Conservation (phyloP, 2,888 invertebrate genomes). For the Machimus rusticus region DNA sequence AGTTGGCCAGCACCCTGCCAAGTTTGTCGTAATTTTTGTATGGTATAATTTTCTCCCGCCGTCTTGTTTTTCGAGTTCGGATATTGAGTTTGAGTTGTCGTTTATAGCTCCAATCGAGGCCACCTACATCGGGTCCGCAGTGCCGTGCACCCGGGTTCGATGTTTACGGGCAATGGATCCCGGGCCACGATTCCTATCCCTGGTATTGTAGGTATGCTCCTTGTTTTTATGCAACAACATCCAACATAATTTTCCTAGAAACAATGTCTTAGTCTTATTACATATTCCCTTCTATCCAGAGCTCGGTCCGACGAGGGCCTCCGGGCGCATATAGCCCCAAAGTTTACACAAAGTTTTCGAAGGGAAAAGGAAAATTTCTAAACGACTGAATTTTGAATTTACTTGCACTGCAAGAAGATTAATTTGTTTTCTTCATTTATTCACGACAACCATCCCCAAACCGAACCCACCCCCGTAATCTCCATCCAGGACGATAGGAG, state of each 20-base stretch:
- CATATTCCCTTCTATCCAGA: neutral
- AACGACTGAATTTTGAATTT: constrained; percentile 25
- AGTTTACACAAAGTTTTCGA: neutral
- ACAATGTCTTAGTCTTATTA: neutral
- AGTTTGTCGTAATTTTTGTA: neutral
- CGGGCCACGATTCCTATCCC: neutral
- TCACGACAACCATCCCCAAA: neutral
- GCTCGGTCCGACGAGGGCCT: neutral
- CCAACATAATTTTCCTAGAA: neutral
- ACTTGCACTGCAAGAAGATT: constrained; percentile 18
- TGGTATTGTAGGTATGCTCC: neutral
- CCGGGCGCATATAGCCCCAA: neutral
- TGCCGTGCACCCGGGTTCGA: neutral
- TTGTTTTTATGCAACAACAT: neutral
- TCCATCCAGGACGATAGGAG: neutral
- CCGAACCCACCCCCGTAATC: neutral
- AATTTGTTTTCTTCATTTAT: constrained; percentile 30
- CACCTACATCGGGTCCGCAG: neutral
- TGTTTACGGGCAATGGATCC: neutral
- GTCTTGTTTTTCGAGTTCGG: neutral
- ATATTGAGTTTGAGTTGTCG: constrained; percentile 2
- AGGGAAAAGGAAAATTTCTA: neutral
- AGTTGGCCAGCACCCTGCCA: neutral
- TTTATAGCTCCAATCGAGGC: neutral
- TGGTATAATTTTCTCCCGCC: neutral